These are phyloP conservation scores for Trypoxylon attenuatum DNA, from an alignment of 2,888 invertebrate genomes.

Conservation along the genomic window DNA sequence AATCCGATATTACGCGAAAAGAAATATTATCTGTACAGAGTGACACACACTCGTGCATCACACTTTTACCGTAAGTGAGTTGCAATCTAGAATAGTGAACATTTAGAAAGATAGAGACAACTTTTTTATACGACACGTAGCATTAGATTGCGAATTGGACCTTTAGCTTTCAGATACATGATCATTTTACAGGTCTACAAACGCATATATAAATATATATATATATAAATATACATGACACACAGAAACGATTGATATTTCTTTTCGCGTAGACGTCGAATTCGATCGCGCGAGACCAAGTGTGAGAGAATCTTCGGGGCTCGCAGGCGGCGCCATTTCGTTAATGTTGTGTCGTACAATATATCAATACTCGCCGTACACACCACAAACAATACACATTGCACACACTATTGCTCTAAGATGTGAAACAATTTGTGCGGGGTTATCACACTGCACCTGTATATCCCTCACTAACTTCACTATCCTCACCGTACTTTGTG, in stretches of 20 bases:
- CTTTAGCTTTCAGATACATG: too few relatives aligned
- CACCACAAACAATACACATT: constrained; percentile 62
- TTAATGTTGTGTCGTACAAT: constrained; percentile 10
- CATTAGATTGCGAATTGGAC: too few relatives aligned
- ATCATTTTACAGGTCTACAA: too few relatives aligned
- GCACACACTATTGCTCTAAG: constrained; percentile 57
- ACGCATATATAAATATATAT: neutral
- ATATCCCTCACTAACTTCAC: neutral
- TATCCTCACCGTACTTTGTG: neutral
- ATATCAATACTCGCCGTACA: constrained; percentile 28
- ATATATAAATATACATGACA: neutral
- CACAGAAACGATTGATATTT: neutral
- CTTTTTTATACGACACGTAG: too few relatives aligned
- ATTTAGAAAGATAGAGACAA: too few relatives aligned
- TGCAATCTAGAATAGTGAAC: too few relatives aligned
- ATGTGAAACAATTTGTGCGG: constrained; percentile 46
- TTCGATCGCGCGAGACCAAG: neutral
- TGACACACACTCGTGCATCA: too few relatives aligned
- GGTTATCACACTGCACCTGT: constrained; percentile 32
- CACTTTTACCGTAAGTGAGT: too few relatives aligned
- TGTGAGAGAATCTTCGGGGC: constrained; percentile 21
- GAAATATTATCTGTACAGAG: constrained; percentile 9
- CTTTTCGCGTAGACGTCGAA: constrained; percentile 20
- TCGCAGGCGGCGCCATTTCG: constrained; percentile 22
- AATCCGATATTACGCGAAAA: constrained; percentile 34